Percentiles rank a stretch among this genome's conserved stretches.
These are phyloP conservation scores for Phrynocephalus guinanensis DNA, from an alignment of 2,797 vertebrate genomes.

Conservation along the genomic window DNA sequence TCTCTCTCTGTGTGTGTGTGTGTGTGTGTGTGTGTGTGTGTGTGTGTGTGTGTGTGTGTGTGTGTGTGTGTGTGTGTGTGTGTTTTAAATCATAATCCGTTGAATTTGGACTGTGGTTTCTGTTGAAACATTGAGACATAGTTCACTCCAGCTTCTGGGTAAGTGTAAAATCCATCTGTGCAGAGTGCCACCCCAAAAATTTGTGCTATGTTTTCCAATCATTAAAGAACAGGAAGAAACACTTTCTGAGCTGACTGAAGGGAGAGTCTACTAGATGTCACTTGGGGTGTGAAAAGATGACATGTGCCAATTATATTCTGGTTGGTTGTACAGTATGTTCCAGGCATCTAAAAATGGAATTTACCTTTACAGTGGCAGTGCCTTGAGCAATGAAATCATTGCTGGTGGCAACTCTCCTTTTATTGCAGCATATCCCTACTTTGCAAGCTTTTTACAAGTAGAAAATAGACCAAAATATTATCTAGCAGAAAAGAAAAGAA, in stretches of 20 bases:
- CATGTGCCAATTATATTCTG: background rate
- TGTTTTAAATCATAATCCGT: background rate
- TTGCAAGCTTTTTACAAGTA: conserved; percentile 45
- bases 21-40: too few relatives aligned
- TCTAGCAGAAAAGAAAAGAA: conserved; percentile 18
- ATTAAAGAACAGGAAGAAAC: conserved; percentile 44
- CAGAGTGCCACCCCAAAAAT: conserved; percentile 31
- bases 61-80: background rate
- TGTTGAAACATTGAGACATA: conserved; percentile 41
- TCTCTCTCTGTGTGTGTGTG: too few relatives aligned
- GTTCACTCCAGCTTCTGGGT: conserved; percentile 1
- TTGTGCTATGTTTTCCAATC: conserved; percentile 36
- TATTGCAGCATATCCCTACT: conserved; percentile 42
- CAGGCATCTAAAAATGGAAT: conserved; percentile 61
- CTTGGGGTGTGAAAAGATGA: conserved; percentile 45
- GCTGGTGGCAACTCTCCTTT: conserved; percentile 38
- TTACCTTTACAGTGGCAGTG: conserved; percentile 41
- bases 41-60: too few relatives aligned
- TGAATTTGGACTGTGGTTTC: conserved; percentile 30
- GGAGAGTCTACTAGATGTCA: conserved; percentile 20
- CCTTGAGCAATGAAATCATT: conserved; percentile 44
- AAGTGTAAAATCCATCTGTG: conserved; percentile 24
- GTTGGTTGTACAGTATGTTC: conserved; percentile 41
- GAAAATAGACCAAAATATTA: conserved; percentile 41
- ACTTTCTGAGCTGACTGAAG: conserved; percentile 31